A percentile compares a stretch with the other conserved stretches of the same genome.
Conservation (phyloP, 2,113 vertebrate species). For the Ciconia boyciana region DNA sequence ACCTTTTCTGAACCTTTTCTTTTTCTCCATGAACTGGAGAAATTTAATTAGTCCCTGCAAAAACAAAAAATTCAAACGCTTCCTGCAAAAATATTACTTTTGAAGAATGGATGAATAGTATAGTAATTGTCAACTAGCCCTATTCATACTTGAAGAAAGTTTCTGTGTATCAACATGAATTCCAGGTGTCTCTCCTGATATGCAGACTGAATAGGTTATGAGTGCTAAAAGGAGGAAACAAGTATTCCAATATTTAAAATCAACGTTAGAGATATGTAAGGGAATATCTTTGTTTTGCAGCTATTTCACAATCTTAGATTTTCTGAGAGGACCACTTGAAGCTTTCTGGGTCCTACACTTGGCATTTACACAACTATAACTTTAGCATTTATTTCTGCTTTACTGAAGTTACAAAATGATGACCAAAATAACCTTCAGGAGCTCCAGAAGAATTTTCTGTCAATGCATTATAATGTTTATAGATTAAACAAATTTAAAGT, state of each 20-base stretch:
- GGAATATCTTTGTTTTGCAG: not conserved
- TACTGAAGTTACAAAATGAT: not conserved
- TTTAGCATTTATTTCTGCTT: not conserved
- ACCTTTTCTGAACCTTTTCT: not conserved
- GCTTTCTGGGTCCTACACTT: not conserved
- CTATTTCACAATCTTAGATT: not conserved
- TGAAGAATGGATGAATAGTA: not conserved
- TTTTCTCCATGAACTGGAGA: not conserved
- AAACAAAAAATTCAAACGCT: not conserved
- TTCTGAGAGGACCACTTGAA: not conserved
- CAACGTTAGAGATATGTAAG: not conserved
- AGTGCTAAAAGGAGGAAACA: not conserved
- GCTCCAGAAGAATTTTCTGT: not conserved
- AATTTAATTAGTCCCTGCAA: not conserved
- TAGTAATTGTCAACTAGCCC: not conserved
- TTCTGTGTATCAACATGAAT: not conserved
- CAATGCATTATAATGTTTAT: not conserved
- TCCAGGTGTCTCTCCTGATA: not conserved
- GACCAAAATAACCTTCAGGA: not conserved
- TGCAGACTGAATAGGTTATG: not conserved
- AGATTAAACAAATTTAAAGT: not conserved
- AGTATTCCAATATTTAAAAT: not conserved
- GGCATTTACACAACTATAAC: not conserved
- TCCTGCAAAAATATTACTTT: not conserved
- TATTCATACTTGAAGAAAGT: not conserved